phyloP scores from a whole-genome alignment of 2,113 vertebrate genomes.

The Myxocyprinus asiaticus region DNA sequence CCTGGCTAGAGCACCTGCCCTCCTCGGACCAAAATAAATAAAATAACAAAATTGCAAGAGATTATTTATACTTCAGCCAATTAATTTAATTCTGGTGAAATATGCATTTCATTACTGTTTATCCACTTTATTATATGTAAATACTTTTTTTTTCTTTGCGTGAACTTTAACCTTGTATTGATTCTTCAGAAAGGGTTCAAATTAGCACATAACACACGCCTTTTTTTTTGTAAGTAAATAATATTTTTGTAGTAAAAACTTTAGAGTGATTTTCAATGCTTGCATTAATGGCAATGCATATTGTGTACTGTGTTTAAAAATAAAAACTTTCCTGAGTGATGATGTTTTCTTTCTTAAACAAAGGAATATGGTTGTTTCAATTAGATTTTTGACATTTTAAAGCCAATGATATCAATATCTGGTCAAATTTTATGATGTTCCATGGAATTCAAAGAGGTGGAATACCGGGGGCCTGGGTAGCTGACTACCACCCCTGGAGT shows the following conservation, averaged over 20 bases:
- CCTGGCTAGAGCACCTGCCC: not conserved
- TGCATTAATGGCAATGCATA: not conserved
- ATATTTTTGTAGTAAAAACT: slow-evolving; percentile 32
- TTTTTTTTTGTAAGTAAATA: not conserved
- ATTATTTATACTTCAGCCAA: slow-evolving; percentile 8
- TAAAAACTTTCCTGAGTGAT: slow-evolving; percentile 11
- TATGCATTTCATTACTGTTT: slow-evolving; percentile 22
- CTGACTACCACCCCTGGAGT: too few species aligned
- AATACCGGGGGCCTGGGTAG: too few species aligned
- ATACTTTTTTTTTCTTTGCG: slow-evolving; percentile 8
- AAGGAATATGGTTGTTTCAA: not conserved
- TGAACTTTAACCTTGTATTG: slow-evolving; percentile 11
- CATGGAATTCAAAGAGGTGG: too few species aligned
- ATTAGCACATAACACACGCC: not conserved
- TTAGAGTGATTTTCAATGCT: not conserved
- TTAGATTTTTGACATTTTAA: not conserved
- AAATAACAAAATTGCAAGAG: not conserved
- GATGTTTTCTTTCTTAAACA: not conserved
- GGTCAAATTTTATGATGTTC: not conserved
- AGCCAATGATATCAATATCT: not conserved
- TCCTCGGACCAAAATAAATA: not conserved
- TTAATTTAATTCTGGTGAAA: slow-evolving; percentile 18
- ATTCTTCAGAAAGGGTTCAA: not conserved
- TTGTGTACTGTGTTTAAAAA: slow-evolving; percentile 1
- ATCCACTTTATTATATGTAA: slow-evolving; percentile 13